A percentile compares a stretch with the other conserved stretches of the same genome.
phyloP scores from a whole-genome alignment of 2,797 vertebrate species.

The Leuciscus waleckii region DNA sequence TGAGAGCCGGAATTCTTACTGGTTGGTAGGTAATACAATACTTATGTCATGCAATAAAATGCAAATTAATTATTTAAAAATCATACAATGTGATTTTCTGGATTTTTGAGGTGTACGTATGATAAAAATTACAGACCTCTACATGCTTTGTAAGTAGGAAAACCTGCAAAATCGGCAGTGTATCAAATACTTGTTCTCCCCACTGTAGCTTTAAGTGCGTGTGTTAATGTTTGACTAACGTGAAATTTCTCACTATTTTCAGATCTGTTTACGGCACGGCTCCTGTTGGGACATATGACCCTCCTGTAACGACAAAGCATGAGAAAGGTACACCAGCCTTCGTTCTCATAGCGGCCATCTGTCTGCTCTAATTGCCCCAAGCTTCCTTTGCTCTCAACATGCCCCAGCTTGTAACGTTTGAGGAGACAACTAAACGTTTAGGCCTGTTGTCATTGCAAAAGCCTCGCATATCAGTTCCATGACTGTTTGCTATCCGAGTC shows the following conservation, averaged over 20 bases:
- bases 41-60: no score
- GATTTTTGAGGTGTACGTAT: no score
- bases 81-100: no score
- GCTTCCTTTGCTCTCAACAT: slow-evolving; percentile 53
- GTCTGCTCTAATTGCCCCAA: slow-evolving; percentile 52
- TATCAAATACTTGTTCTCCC: no score
- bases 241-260: slow-evolving; percentile 36
- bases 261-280: background rate
- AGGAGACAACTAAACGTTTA: slow-evolving; percentile 12
- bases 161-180: no score
- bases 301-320: slow-evolving; percentile 31
- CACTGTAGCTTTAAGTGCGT: background rate
- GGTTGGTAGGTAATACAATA: no score
- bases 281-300: slow-evolving; percentile 27
- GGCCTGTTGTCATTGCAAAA: slow-evolving; percentile 11
- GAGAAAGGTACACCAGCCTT: slow-evolving; percentile 41
- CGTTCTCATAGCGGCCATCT: slow-evolving; percentile 56
- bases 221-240: slow-evolving; percentile 39
- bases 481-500: slow-evolving; percentile 4
- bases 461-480: background rate
- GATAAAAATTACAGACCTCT: no score
- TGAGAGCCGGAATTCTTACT: no score
- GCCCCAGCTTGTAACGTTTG: slow-evolving; percentile 53
- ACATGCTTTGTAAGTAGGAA: no score
- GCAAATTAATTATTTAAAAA: no score